A percentile compares a stretch with the other conserved stretches of the same genome.
Conservation (phyloP, 2,888 invertebrate species). For the Ptilodon capucinus region DNA sequence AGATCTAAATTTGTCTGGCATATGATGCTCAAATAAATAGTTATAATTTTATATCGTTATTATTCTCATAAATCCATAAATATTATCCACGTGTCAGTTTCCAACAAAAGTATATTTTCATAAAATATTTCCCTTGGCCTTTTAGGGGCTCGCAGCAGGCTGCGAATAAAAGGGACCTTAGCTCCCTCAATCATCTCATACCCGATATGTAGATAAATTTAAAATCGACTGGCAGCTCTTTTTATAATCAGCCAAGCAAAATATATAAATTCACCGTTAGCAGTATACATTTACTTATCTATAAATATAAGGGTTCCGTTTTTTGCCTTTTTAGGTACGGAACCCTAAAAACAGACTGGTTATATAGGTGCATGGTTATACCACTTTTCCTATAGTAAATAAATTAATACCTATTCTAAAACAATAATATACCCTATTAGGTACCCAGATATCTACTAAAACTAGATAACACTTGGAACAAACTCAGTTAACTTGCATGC, state of each 20-base stretch:
- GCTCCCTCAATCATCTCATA: conserved; percentile 29
- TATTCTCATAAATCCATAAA: conserved; percentile 21
- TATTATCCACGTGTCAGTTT: conserved; percentile 28
- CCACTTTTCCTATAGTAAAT: too few species aligned
- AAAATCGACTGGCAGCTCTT: conserved; percentile 16
- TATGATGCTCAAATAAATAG: neutral
- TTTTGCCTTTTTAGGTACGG: too few species aligned
- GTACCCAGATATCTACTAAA: too few species aligned
- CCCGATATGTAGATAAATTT: conserved; percentile 23
- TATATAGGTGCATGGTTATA: too few species aligned
- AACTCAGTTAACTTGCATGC: too few species aligned
- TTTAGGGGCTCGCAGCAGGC: conserved; percentile 17
- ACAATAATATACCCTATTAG: too few species aligned
- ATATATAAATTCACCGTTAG: too few species aligned
- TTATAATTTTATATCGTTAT: neutral
- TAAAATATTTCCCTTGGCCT: conserved; percentile 26
- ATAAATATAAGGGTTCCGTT: too few species aligned
- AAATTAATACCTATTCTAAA: too few species aligned
- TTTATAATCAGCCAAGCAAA: conserved; percentile 26
- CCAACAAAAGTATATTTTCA: conserved; percentile 36
- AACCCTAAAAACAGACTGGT: too few species aligned
- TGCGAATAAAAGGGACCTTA: conserved; percentile 21
- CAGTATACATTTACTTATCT: neutral
- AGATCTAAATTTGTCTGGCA: too few species aligned
- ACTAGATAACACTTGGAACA: too few species aligned